Evolutionary conservation across 2,113 vertebrate genomes (phyloP), one percentile per base, ranked within the genome.

Genomic region (Alligator sinensis): DNA sequence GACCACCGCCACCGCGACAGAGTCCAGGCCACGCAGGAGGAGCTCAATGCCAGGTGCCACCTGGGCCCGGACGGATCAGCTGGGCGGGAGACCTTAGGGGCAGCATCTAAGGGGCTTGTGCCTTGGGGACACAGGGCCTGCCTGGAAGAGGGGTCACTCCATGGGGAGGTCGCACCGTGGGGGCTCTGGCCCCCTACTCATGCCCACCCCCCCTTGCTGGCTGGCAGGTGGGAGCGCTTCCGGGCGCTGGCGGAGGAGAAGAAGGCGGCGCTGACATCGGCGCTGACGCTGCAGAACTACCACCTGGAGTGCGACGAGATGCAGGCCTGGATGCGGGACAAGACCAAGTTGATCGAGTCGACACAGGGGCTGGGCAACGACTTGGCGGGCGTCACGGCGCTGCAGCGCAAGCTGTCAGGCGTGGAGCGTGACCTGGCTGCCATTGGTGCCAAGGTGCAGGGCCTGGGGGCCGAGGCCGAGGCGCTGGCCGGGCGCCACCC

Each of bases 281-380:
- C 99, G 1, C 98, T 99, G 47, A 99, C 98, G 97, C 98, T 99
- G 95, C 99, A 99, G 96, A 99, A 99, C 96, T 99, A 99, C 96
- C 98, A 99, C 95, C 93, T 99, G 64, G 99, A 99, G 77, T 99
- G 99, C 94, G 98, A 99, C 25, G 99, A 99, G 97, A 99, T 98
- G 78, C 98, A 98, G 82, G 97, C 98, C 38, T 99, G 99, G 99
- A 99, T 99, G 98, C 98, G 98, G 94, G 99, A 99, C 89, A 99
- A 99, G 97, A 99, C 99, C 80, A 99, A 99, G 76, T 98, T 99
- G 63, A 99, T 99, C 8, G 99, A 99, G 95, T 99, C 99, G 30
- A 99, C 99, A 3, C 99, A 99, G 94, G 97, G 98, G 47, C 96
- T 99, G 92, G 99, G 99, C 93, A 99, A 99, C 3, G 99, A 99